Base-by-base conservation (phyloP, 2,113 vertebrate genomes). In the Pedetes capensis region DNA sequence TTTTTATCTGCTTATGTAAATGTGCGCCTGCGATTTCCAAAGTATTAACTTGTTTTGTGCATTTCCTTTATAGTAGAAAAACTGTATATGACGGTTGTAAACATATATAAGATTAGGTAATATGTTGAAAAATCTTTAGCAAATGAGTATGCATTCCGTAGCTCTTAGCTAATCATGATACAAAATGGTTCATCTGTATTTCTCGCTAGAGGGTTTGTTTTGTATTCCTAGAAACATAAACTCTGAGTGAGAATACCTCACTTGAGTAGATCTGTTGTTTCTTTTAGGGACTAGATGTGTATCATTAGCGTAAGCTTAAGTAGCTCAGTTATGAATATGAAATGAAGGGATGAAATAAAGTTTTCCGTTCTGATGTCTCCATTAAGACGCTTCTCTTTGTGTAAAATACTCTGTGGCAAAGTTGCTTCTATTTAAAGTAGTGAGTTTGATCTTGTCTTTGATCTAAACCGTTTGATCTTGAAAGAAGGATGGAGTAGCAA, bases 391-490 rank as follows among this genome's bases (percentile, higher is more conserved):
- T 94, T 51, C 37, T 95, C 95, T 96, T 96, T 97, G 96, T 97
- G 96, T 98, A 91, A 97, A 98, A 97, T 95, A 83, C 87, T 97
- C 97, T 96, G 79, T 95, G 88, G 92, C 91, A 90, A 98, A 98
- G 91, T 98, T 98, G 96, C 94, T 97, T 98, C 98, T 98, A 97
- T 98, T 98, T 98, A 98, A 98, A 98, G 96, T 84, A 94, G 59
- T 81, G 95, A 98, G 97, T 97, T 98, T 98, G 98, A 98, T 98
- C 98, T 98, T 97, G 97, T 96, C 98, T 98, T 98, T 98, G 98
- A 99, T 98, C 97, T 98, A 69, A 97, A 96, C 86, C 98, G 98
- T 98, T 98, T 98, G 98, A 98, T 98, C 98, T 98, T 98, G 96
- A 98, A 98, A 98, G 97, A 97, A 97, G 95, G 97, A 98, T 98